Conservation (phyloP, 2,888 invertebrate genomes). For the Neoascia interrupta region DNA sequence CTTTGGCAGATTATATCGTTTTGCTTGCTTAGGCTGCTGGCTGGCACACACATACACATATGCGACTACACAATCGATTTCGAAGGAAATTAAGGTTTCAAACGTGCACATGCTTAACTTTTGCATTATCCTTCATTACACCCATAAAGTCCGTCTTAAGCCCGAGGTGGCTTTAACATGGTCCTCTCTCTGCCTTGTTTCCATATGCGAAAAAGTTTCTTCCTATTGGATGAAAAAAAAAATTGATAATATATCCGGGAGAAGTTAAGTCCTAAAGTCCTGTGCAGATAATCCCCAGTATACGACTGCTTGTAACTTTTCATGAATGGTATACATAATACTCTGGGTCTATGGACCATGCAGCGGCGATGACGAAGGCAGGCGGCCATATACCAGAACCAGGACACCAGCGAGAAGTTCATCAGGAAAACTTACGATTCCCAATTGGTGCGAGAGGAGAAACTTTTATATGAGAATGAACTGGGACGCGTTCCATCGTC, state of each 20-base stretch:
- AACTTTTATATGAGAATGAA: slow-evolving; percentile 58
- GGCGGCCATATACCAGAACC: slow-evolving; percentile 2
- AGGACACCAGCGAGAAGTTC: background rate
- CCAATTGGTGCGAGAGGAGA: slow-evolving; percentile 51
- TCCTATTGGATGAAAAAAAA: background rate
- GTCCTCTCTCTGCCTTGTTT: background rate
- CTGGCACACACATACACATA: background rate
- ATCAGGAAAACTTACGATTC: slow-evolving; percentile 56
- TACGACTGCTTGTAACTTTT: slow-evolving; percentile 47
- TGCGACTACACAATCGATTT: slow-evolving; percentile 57
- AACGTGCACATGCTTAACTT: slow-evolving; percentile 61
- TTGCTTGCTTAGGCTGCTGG: background rate
- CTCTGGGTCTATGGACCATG: slow-evolving; percentile 21
- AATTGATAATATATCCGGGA: slow-evolving; percentile 52
- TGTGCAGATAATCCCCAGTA: slow-evolving; percentile 59
- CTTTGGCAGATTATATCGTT: slow-evolving; percentile 59
- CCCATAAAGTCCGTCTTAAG: slow-evolving; percentile 4
- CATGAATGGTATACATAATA: slow-evolving; percentile 53
- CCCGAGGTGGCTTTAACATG: background rate
- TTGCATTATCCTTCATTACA: slow-evolving; percentile 66
- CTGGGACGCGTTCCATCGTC: slow-evolving; percentile 51
- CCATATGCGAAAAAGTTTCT: slow-evolving; percentile 54
- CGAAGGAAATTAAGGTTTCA: slow-evolving; percentile 47
- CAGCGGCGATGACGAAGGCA: background rate
- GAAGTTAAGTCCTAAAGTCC: slow-evolving; percentile 64